These are phyloP conservation scores for Mactromeris polynyma DNA, from an alignment of 2,888 invertebrate species.

Conservation along the genomic window DNA sequence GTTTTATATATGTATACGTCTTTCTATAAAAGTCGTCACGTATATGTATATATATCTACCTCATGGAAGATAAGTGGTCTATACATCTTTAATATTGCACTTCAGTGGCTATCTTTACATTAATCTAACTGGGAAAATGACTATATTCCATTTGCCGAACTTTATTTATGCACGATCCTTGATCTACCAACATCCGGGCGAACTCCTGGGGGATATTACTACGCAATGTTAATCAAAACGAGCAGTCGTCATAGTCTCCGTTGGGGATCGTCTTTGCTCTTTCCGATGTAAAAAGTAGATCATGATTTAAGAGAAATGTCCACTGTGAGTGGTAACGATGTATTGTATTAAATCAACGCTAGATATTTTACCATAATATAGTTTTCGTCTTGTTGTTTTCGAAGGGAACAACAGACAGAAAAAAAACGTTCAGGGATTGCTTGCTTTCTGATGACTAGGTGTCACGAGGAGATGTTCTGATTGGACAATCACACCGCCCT, in stretches of 20 bases:
- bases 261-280: not conserved
- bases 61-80: not conserved
- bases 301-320: constrained; percentile 31
- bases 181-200: not conserved
- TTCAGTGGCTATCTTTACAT: not conserved
- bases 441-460: not conserved
- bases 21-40: not conserved
- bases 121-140: constrained; percentile 8
- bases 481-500: not conserved
- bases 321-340: not conserved
- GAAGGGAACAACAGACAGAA: not conserved
- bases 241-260: not conserved
- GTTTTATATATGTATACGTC: too few relatives aligned
- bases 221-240: constrained; percentile 24
- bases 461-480: not conserved
- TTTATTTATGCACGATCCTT: constrained; percentile 20
- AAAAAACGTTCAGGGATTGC: not conserved
- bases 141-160: constrained; percentile 22
- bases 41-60: not conserved
- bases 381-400: not conserved
- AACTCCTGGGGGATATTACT: constrained; percentile 20
- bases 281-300: constrained; percentile 28
- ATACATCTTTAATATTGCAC: constrained; percentile 9
- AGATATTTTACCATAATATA: not conserved
- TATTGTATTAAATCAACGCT: constrained; percentile 22